Percentiles rank a stretch among this genome's conserved stretches.
phyloP scores from a whole-genome alignment of 2,888 invertebrate species.

The Serripes groenlandicus region DNA sequence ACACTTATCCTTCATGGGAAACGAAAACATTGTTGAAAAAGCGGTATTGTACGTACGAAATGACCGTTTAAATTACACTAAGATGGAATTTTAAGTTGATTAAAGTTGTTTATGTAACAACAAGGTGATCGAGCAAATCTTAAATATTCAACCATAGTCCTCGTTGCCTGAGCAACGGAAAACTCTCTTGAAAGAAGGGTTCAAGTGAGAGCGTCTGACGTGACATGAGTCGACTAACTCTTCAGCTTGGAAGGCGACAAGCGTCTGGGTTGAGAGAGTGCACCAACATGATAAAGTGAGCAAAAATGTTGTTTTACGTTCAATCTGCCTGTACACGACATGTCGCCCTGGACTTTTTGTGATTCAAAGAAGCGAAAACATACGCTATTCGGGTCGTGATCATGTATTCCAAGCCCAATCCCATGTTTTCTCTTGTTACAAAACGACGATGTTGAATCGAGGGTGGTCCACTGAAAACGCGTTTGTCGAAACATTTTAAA shows the following conservation, averaged over 20 bases:
- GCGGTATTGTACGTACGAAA: background rate
- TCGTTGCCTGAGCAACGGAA: too few species aligned
- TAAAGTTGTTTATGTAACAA: too few species aligned
- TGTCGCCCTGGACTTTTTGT: slow-evolving; percentile 20
- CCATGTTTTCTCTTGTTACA: slow-evolving; percentile 16
- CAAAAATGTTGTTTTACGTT: slow-evolving; percentile 34
- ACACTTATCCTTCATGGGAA: background rate
- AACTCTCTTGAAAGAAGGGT: background rate
- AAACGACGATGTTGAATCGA: slow-evolving; percentile 10
- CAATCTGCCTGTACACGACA: slow-evolving; percentile 8
- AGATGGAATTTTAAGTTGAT: too few species aligned
- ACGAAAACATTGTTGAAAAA: background rate
- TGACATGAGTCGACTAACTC: slow-evolving; percentile 24
- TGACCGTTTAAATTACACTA: background rate
- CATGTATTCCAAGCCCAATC: slow-evolving; percentile 13
- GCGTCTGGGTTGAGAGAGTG: slow-evolving; percentile 57
- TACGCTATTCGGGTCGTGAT: background rate
- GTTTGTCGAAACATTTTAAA: too few species aligned
- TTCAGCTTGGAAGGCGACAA: slow-evolving; percentile 47
- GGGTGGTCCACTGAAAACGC: background rate
- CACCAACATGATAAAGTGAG: slow-evolving; percentile 45
- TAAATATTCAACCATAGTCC: too few species aligned
- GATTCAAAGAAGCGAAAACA: slow-evolving; percentile 26
- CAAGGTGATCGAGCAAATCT: too few species aligned
- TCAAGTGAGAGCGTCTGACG: slow-evolving; percentile 9